Conservation (phyloP, 2,113 vertebrate species). For the Callocephalon fimbriatum region DNA sequence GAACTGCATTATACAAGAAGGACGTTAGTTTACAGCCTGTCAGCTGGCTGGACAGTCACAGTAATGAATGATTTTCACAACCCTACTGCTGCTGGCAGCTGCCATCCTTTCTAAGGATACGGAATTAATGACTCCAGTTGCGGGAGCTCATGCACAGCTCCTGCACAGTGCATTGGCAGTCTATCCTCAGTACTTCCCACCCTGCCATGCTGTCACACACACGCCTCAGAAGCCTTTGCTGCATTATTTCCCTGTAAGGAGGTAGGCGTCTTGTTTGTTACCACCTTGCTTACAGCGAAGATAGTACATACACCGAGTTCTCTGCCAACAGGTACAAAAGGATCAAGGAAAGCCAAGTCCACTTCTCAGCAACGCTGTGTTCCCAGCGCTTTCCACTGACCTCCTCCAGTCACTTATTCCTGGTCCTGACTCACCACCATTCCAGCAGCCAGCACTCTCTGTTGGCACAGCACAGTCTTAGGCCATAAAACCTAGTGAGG, state of each 20-base stretch:
- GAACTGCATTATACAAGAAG: not conserved
- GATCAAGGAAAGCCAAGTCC: not conserved
- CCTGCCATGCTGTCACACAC: not conserved
- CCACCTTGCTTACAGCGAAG: not conserved
- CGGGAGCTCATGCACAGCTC: not conserved
- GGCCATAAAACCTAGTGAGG: accelerated
- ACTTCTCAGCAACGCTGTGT: not conserved
- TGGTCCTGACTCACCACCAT: not conserved
- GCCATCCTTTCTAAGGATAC: not conserved
- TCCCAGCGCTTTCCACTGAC: not conserved
- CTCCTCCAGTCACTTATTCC: not conserved
- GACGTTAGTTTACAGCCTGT: not conserved
- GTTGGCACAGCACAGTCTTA: not conserved
- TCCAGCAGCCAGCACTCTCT: not conserved
- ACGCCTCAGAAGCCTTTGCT: accelerated
- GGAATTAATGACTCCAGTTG: not conserved
- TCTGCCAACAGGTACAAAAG: not conserved
- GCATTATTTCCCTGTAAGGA: no score
- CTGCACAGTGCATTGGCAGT: not conserved
- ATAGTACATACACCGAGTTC: not conserved
- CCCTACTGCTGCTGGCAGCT: not conserved
- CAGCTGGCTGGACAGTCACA: not conserved
- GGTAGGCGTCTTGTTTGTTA: not conserved
- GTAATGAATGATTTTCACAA: not conserved
- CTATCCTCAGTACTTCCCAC: not conserved